phyloP scores from a whole-genome alignment of 37 sponge, comb jelly and placozoan species.

The Chondrosia reniformis region DNA sequence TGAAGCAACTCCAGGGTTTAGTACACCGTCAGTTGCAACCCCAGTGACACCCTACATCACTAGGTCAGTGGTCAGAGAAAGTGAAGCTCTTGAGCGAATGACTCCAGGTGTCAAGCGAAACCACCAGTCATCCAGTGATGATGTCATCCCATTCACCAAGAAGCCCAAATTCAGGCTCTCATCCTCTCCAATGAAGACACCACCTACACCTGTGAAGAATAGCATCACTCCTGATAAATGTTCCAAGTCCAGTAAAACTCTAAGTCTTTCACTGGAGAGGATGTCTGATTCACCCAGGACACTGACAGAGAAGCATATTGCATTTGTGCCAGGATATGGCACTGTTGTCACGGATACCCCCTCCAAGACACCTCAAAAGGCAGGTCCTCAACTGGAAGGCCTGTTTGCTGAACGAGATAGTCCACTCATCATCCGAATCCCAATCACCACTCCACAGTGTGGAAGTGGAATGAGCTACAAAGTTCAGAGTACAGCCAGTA shows the following conservation, averaged over 20 bases:
- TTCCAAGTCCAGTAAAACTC: not conserved
- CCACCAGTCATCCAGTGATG: not conserved
- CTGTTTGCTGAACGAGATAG: not conserved
- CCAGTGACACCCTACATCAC: not conserved
- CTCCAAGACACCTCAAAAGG: not conserved
- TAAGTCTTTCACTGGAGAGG: not conserved
- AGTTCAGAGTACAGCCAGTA: too few relatives aligned
- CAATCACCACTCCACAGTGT: not conserved
- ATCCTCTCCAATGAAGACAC: not conserved
- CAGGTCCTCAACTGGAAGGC: not conserved
- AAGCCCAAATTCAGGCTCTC: not conserved
- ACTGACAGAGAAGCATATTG: not conserved
- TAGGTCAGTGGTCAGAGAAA: too few relatives aligned
- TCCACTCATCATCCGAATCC: too few relatives aligned
- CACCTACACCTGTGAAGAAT: not conserved
- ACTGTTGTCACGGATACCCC: not conserved
- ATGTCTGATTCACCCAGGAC: not conserved
- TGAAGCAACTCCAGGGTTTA: constrained; percentile 8
- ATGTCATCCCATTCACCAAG: not conserved
- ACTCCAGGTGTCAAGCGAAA: not conserved
- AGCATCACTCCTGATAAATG: not conserved
- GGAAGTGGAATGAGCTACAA: too few relatives aligned
- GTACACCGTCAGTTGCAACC: not conserved
- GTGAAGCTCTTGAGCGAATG: not conserved
- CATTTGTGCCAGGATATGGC: not conserved